phyloP scores from a whole-genome alignment of 53 echinoderm and acorn worm genomes.

The Apostichopus leukothele region DNA sequence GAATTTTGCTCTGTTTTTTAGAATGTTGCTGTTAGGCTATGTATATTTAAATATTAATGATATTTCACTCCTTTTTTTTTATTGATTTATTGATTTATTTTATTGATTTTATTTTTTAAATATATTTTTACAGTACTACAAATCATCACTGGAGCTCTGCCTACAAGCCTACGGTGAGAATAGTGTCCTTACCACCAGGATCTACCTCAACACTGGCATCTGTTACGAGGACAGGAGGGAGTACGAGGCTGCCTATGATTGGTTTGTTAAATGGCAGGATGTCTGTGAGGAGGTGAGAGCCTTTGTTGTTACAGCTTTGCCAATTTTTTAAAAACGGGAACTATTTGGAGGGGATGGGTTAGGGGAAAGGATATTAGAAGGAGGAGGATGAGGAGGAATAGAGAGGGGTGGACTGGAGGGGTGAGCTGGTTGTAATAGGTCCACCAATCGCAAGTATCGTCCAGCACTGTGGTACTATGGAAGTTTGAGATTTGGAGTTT shows the following conservation, averaged over 20 bases:
- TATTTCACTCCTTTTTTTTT: too few relatives aligned
- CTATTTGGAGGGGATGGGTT: too few relatives aligned
- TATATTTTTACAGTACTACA: constrained; percentile 60
- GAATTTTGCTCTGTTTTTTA: not conserved
- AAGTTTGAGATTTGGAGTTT: too few relatives aligned
- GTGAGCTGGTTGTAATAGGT: too few relatives aligned
- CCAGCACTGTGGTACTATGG: too few relatives aligned
- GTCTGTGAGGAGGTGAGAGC: constrained; percentile 32
- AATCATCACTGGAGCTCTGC: constrained; percentile 81
- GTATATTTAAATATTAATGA: too few relatives aligned
- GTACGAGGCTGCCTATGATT: constrained; percentile 73
- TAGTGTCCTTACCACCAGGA: constrained; percentile 70
- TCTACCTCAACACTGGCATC: constrained; percentile 92
- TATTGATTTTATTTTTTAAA: not conserved
- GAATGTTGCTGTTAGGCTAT: not conserved
- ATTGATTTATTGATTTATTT: not conserved
- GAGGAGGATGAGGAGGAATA: too few relatives aligned
- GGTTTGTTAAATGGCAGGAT: constrained; percentile 87
- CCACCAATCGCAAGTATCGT: too few relatives aligned
- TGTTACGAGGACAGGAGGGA: constrained; percentile 77
- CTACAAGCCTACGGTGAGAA: constrained; percentile 90
- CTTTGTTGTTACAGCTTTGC: too few relatives aligned
- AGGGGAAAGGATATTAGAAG: too few relatives aligned
- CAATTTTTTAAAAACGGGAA: too few relatives aligned
- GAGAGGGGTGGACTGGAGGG: too few relatives aligned